phyloP scores from a whole-genome alignment of 2,797 vertebrate genomes.

The Spinus pinus region DNA sequence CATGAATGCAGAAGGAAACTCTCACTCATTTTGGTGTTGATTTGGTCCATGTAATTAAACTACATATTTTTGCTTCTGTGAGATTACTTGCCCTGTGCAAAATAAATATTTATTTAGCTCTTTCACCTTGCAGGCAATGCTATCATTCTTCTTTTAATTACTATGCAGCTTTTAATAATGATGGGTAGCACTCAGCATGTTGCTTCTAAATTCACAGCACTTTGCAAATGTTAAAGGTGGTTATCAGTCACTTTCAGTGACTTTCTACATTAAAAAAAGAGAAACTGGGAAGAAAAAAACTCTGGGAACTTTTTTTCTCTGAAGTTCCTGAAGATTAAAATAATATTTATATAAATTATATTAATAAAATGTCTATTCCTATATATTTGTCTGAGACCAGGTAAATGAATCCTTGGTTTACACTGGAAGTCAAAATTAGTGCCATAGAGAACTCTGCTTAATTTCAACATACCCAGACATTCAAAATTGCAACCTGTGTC shows the following conservation, averaged over 20 bases:
- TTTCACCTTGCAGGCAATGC: not conserved
- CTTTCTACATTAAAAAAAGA: not conserved
- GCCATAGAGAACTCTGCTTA: not conserved
- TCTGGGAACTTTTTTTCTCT: not conserved
- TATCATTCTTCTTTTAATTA: slow-evolving; percentile 43
- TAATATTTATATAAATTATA: not conserved
- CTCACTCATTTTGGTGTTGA: not conserved
- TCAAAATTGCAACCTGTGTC: not conserved
- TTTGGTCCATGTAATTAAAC: not conserved
- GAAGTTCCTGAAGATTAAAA: not conserved
- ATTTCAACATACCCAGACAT: not conserved
- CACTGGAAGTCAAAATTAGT: not conserved
- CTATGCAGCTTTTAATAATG: not conserved
- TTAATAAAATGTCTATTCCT: not conserved
- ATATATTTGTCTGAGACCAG: not conserved
- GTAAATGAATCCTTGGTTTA: not conserved
- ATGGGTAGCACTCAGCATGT: not conserved
- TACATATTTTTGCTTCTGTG: not conserved
- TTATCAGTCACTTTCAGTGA: not conserved
- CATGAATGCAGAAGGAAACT: not conserved
- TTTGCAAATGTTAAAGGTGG: not conserved
- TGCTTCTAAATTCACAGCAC: not conserved
- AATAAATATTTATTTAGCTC: slow-evolving; percentile 37
- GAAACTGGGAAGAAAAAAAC: not conserved
- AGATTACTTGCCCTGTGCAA: not conserved